Base-by-base conservation (phyloP, 2,797 vertebrate species). In the Epinephelus coioides region DNA sequence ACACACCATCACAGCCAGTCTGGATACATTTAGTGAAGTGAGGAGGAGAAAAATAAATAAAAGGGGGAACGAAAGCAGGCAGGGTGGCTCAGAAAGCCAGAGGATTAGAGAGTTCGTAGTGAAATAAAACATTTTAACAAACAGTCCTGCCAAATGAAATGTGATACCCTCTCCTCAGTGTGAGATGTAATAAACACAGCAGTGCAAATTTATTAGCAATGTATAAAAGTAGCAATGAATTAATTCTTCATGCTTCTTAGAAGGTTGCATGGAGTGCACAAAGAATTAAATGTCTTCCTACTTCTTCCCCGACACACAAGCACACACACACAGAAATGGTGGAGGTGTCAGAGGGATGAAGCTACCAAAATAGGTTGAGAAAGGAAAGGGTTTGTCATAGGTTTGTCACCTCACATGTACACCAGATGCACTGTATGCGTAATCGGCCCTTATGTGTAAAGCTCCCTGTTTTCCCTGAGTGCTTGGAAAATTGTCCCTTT, bases 111-210 rank as follows among this genome's bases (percentile, higher is more conserved):
- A 87, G 90, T 91, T 91, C 92, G 91, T 93, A 92, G 88, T 81
- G 88, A 92, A 92, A 95, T 93, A 92, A 93, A 95, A 91, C 92
- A 94, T 94, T 94, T 91, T 89, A 93, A 94, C 90, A 94, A 95
- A 95, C 89, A 86, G 91, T 81, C 78, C 77, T 88, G 90, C 89
- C 88, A 88, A 90, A 90, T 85, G 86, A 92, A 92, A 94, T 90
- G 91, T 85, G 91, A 95, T 93, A 82, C 83, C 44, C 76, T 87
- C 84, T 86, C 87, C 92, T 92, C 92, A 89, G 92, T 90, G 88
- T 92, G 94, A 93, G 90, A 82, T 60, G 84, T 89, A 93, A 95
- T 95, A 94, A 95, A 93, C 93, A 91, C 88, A 79, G 89, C 89
- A 69, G 86, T 54, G 86, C 78, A 90, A 84, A 94, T 95, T 95